Evolutionary conservation across 2,113 vertebrate genomes (phyloP), one percentile per base, ranked within the genome.

Genomic region (Zeus faber): DNA sequence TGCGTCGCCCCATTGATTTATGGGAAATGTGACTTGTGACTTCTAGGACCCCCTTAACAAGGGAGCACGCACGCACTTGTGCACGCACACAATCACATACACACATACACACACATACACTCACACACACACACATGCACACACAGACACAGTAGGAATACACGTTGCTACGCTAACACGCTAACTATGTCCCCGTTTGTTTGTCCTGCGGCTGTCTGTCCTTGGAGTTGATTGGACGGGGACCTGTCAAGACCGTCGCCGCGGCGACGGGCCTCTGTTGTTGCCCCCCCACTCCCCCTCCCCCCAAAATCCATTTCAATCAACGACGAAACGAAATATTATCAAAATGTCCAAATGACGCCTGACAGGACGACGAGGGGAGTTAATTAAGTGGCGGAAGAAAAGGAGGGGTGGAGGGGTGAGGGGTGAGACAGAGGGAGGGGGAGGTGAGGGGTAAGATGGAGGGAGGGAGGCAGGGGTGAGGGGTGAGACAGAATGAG

Each of bases 281-380:
- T n/a, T n/a, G 62, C 35, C 49, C 48, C 53, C 26, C 68, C 68
- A 29, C 26, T 41, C 62, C 75, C 67, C 40, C 58, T 68, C 65
- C 46, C 35, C 66, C 61, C 22, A 81, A 89, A 98, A 98, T 98
- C 95, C 97, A 99, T 98, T 98, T 98, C 94, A 98, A 98, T 97
- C 94, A 99, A 92, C 92, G 86, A 88, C 86, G 92, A 93, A 90
- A 87, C 90, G 93, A 92, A 96, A 98, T 97, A 98, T 98, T 98
- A 98, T 96, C 94, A 98, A 97, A 99, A 97, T 92, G 91, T 90
- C 89, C 90, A 89, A n/a, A n/a, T n/a, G n/a, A n/a, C n/a, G n/a
- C n/a, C n/a, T n/a, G n/a, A n/a, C n/a, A n/a, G n/a, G n/a, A n/a
- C n/a, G n/a, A n/a, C n/a, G n/a, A n/a, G n/a, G n/a, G n/a, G n/a